Conservation (phyloP, 2,888 invertebrate species). For the Rhorus exstirpatorius region DNA sequence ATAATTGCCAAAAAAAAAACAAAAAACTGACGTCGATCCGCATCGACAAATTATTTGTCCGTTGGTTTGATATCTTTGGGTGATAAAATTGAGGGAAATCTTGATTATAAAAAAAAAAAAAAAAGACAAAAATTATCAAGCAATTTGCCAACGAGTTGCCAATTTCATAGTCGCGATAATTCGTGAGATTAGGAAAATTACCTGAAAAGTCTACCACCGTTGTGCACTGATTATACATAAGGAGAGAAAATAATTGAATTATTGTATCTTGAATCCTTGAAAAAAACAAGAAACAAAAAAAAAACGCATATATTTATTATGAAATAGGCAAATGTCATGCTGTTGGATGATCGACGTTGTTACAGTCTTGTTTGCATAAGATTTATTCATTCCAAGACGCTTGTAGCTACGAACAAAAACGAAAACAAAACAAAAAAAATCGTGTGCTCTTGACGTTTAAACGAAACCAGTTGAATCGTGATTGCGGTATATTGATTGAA, state of each 20-base stretch:
- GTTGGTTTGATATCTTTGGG: not conserved
- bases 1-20: slow-evolving; percentile 36
- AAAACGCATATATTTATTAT: slow-evolving; percentile 8
- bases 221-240: slow-evolving; percentile 31
- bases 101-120: too few species aligned
- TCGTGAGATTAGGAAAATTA: slow-evolving; percentile 25
- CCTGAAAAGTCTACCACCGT: slow-evolving; percentile 71
- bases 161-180: slow-evolving; percentile 4
- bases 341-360: slow-evolving; percentile 68
- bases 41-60: slow-evolving; percentile 15
- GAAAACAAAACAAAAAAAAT: slow-evolving; percentile 5
- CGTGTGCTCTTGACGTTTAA: slow-evolving; percentile 21
- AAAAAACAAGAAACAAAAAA: slow-evolving; percentile 19
- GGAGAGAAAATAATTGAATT: slow-evolving; percentile 12
- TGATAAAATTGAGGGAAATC: slow-evolving; percentile 2
- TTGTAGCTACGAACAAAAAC: not conserved
- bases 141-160: not conserved
- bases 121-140: too few species aligned
- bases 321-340: slow-evolving; percentile 68
- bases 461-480: slow-evolving; percentile 55
- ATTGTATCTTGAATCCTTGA: slow-evolving; percentile 20
- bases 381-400: slow-evolving; percentile 26
- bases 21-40: not conserved
- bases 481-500: slow-evolving; percentile 23
- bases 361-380: slow-evolving; percentile 29